A percentile compares a stretch with the other conserved stretches of the same genome.
Evolutionary conservation across 2,113 vertebrate species (phyloP).

Genomic region (Caranx ignobilis): DNA sequence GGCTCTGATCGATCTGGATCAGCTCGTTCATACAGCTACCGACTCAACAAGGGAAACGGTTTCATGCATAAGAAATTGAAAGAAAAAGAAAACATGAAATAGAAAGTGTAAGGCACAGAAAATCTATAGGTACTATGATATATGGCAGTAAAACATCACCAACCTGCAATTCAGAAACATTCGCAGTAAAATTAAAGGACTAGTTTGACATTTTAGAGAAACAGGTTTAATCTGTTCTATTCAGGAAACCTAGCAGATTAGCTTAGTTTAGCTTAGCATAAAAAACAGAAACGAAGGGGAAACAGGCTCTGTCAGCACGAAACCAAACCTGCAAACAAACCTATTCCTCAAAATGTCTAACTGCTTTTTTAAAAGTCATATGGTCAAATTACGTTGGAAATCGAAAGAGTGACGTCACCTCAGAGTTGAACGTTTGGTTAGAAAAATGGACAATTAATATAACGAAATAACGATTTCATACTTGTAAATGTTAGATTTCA

Average conservation of each 20-base stretch:
- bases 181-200: constrained; percentile 39
- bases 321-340: neutral
- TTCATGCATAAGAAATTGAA: constrained; percentile 49
- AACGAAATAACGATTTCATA: too few relatives aligned
- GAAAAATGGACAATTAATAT: too few relatives aligned
- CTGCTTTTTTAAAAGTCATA: neutral
- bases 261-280: constrained; percentile 11
- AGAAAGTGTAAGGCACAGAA: constrained; percentile 71
- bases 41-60: constrained; percentile 32
- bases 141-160: constrained; percentile 54
- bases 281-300: neutral
- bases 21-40: constrained; percentile 14
- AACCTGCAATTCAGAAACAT: constrained; percentile 38
- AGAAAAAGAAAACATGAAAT: constrained; percentile 31
- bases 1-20: constrained; percentile 12
- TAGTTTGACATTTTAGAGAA: constrained; percentile 21
- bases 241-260: too few relatives aligned
- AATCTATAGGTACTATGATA: constrained; percentile 53
- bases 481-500: too few relatives aligned
- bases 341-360: constrained; percentile 6
- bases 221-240: neutral
- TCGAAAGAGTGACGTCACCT: too few relatives aligned
- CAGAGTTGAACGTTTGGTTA: too few relatives aligned
- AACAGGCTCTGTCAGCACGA: neutral
- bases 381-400: too few relatives aligned